These are phyloP conservation scores for Agonopterix alstromeriana DNA, from an alignment of 2,888 invertebrate species.

Conservation along the genomic window DNA sequence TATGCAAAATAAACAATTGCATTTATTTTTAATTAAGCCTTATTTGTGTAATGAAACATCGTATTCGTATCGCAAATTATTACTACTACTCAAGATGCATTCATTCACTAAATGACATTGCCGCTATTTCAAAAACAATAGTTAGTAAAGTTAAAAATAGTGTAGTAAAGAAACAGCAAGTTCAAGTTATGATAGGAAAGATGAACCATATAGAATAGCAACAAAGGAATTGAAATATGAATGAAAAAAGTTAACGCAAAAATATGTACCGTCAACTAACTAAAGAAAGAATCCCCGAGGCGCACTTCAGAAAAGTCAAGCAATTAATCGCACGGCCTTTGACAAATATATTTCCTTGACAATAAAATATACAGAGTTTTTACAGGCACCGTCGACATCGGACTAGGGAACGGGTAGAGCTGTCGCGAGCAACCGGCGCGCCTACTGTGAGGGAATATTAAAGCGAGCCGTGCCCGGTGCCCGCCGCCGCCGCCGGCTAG, in stretches of 20 bases:
- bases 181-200: no score
- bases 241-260: slow-evolving; percentile 13
- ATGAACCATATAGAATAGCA: no score
- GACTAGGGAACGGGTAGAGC: slow-evolving; percentile 58
- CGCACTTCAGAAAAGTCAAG: slow-evolving; percentile 45
- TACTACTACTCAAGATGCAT: no score
- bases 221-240: background rate
- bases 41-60: no score
- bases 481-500: slow-evolving; percentile 19
- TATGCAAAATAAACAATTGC: no score
- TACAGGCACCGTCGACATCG: slow-evolving; percentile 43
- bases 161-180: no score
- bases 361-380: slow-evolving; percentile 67
- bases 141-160: no score
- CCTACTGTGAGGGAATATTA: slow-evolving; percentile 66
- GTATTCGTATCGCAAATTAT: no score
- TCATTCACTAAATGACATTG: no score
- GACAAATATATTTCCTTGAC: slow-evolving; percentile 70
- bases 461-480: slow-evolving; percentile 39
- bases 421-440: slow-evolving; percentile 63
- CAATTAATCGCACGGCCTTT: slow-evolving; percentile 63
- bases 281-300: slow-evolving; percentile 33
- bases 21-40: no score
- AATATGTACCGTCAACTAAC: slow-evolving; percentile 17
- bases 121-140: no score